Base-by-base conservation (phyloP, 35 echinoderm and acorn worm genomes). In the Amphiura filiformis region DNA sequence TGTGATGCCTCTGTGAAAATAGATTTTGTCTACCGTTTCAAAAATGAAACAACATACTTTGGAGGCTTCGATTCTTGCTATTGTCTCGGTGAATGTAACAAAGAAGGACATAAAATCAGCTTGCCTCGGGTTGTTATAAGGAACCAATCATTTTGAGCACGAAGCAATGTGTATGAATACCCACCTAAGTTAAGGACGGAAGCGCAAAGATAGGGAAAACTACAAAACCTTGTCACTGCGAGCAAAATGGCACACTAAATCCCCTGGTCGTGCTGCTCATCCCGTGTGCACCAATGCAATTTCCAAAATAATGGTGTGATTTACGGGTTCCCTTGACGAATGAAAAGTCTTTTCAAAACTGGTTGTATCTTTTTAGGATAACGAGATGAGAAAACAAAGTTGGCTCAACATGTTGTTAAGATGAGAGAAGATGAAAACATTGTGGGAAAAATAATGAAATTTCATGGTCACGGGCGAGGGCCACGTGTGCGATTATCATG, bases 241-340 rank as follows among this genome's bases (percentile, higher is more conserved):
- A 70, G 61, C 61, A n/a, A 70, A 70, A 70, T 70, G 61, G 61
- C 61, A 70, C 61, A 70, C 61, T 70, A 70, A 70, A 70, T 70
- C 61, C 61, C 61, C 11, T 70, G 61, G 61, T 70, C 61, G 61
- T 70, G 28, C 26, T 70, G 61, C 61, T 70, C 61, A 70, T 70
- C 61, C 61, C 61, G 61, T 70, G 61, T 70, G 61, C 61, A 70
- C 61, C 61, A 70, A 70, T 70, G 61, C 61, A 70, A 70, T 70
- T 70, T 70, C 61, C 17, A 70, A 70, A 70, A 70, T 70, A 70
- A 70, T 70, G 61, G 61, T 70, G 61, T 70, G 61, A 70, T 70
- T 70, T 70, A 70, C 61, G 61, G 11, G 1, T 23, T 70, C 61
- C 61, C 61, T 70, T 70, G 61, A 70, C 61, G 61, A 70, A 70